A percentile compares a stretch with the other conserved stretches of the same genome.
Evolutionary conservation across 1,140 invertebrate species (phyloP).

Genomic region (Tetraneura akinire): DNA sequence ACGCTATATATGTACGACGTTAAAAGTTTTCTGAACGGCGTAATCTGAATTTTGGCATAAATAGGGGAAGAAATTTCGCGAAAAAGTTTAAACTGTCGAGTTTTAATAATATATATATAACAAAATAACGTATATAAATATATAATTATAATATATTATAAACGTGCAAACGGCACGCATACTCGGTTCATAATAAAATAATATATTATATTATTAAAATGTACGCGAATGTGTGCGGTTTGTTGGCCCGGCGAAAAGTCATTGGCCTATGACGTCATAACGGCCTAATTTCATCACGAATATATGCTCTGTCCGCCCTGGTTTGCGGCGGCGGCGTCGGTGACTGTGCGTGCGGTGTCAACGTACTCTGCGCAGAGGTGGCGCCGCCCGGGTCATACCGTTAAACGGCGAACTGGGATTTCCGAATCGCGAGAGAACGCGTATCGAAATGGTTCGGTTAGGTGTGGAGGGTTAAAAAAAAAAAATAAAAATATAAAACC

Average conservation of each 20-base stretch:
- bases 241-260: conserved; percentile 41
- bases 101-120: too few species aligned
- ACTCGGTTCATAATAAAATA: neutral
- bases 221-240: conserved; percentile 2
- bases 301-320: conserved; percentile 39
- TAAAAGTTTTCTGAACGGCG: too few species aligned
- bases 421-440: conserved; percentile 16
- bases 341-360: conserved; percentile 23
- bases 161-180: conserved; percentile 17
- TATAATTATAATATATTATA: neutral
- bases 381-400: conserved; percentile 17
- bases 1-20: too few species aligned
- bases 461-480: neutral
- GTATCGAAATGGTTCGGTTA: too few species aligned
- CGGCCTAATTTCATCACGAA: conserved; percentile 50
- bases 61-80: too few species aligned
- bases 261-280: conserved; percentile 50
- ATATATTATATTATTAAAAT: neutral
- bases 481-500: too few species aligned
- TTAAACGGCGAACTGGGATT: too few species aligned
- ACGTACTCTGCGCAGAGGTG: conserved; percentile 24
- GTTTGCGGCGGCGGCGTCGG: conserved; percentile 19
- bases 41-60: too few species aligned
- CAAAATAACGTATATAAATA: too few species aligned
- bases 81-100: too few species aligned